A percentile compares a stretch with the other conserved stretches of the same genome.
Conservation (phyloP, 2,888 invertebrate genomes). For the Polyploca ridens region DNA sequence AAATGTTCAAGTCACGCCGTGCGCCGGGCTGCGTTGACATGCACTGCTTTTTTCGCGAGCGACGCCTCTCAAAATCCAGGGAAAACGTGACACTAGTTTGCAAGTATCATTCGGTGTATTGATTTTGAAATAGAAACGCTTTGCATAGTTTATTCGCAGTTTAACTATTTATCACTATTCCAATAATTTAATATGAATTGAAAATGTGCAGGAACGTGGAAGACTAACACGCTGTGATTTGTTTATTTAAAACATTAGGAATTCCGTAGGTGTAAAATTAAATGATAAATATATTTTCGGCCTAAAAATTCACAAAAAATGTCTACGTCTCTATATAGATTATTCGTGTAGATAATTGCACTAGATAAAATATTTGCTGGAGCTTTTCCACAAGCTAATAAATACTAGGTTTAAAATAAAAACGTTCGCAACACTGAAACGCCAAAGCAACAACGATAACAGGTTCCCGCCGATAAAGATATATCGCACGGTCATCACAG, state of each 20-base stretch:
- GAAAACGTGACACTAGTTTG: slow-evolving; percentile 47
- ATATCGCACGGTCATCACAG: slow-evolving; percentile 45
- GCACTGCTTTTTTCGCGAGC: slow-evolving; percentile 52
- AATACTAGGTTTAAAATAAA: slow-evolving; percentile 28
- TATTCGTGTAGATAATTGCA: neutral
- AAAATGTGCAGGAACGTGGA: neutral
- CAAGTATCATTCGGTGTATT: slow-evolving; percentile 36
- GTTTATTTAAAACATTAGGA: neutral
- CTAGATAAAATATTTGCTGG: neutral
- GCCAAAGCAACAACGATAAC: slow-evolving; percentile 39
- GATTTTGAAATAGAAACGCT: slow-evolving; percentile 31
- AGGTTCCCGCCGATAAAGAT: slow-evolving; percentile 47
- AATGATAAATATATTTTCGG: too few species aligned
- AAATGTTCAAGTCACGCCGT: slow-evolving; percentile 66
- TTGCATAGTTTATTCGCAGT: neutral
- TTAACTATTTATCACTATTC: slow-evolving; percentile 11
- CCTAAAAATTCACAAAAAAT: too few species aligned
- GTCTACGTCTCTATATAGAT: too few species aligned
- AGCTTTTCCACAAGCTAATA: slow-evolving; percentile 20
- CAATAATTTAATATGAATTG: slow-evolving; percentile 2
- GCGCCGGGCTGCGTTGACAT: slow-evolving; percentile 45
- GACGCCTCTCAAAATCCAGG: slow-evolving; percentile 61
- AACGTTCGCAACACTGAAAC: slow-evolving; percentile 30
- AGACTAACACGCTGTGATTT: neutral
- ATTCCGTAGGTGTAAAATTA: too few species aligned